Conservation (phyloP, 2,113 vertebrate genomes). For the Tichodroma muraria region DNA sequence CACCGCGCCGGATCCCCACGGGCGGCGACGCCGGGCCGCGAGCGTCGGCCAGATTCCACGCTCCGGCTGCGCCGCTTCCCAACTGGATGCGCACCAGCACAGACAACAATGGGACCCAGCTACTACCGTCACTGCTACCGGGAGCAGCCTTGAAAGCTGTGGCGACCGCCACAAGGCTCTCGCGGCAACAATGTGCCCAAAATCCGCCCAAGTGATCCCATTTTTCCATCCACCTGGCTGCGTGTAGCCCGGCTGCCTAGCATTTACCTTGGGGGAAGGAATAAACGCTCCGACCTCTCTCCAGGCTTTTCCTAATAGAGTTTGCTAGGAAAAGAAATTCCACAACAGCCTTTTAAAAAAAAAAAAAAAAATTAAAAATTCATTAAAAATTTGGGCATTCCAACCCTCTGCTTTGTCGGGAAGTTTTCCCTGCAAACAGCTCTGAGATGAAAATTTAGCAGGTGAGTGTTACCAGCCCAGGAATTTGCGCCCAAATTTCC, state of each 20-base stretch:
- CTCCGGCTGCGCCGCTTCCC: too few relatives aligned
- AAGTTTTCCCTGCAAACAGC: background rate
- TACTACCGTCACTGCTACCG: background rate
- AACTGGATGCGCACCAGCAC: background rate
- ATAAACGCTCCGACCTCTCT: background rate
- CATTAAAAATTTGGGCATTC: background rate
- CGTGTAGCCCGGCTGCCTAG: too few relatives aligned
- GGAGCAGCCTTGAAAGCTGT: background rate
- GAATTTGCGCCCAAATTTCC: background rate
- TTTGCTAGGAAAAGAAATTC: background rate
- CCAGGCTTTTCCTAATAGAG: background rate
- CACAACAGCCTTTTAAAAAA: background rate
- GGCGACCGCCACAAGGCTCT: background rate
- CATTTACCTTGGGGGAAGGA: background rate
- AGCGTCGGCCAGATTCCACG: too few relatives aligned
- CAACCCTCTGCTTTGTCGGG: background rate
- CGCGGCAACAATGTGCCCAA: accelerated
- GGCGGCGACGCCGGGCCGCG: too few relatives aligned
- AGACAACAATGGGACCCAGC: background rate
- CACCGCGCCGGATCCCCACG: too few relatives aligned
- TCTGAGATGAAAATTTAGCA: background rate
- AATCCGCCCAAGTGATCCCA: background rate
- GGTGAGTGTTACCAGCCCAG: background rate
- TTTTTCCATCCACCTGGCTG: too few relatives aligned
- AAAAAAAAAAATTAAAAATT: background rate